Percentiles rank a stretch among this genome's conserved stretches.
Conservation (phyloP, 2,797 vertebrate genomes). For the Fringilla coelebs region DNA sequence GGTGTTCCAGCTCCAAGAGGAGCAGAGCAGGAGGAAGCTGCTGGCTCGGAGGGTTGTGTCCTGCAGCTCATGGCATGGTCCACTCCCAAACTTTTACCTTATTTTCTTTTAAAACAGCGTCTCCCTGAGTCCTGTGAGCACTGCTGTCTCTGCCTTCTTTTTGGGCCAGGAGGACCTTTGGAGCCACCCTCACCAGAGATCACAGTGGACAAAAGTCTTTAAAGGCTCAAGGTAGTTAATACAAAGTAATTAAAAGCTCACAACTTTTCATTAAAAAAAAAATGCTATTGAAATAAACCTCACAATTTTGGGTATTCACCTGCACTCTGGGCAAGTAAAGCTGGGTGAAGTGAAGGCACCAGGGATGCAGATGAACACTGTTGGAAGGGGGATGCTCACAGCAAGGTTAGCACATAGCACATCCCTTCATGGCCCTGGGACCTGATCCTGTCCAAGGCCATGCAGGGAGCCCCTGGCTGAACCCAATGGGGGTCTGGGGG, state of each 20-base stretch:
- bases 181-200: fast-evolving
- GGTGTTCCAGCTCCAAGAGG: not conserved
- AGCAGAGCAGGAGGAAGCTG: not conserved
- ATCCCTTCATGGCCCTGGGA: fast-evolving
- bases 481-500: not conserved
- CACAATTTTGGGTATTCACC: not conserved
- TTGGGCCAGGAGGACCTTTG: not conserved
- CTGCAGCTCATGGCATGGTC: not conserved
- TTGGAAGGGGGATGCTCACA: not conserved
- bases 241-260: not conserved
- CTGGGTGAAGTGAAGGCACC: not conserved
- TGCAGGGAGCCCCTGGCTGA: not conserved
- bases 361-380: not conserved
- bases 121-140: not conserved
- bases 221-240: not conserved
- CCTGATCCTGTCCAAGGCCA: not conserved
- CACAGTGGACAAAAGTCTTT: not conserved
- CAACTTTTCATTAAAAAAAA: not conserved
- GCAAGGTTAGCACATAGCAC: not conserved
- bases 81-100: not conserved
- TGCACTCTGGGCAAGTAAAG: not conserved
- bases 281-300: not conserved
- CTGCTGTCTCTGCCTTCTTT: not conserved
- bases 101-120: not conserved
- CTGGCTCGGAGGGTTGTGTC: not conserved